Conservation (phyloP, 2,113 vertebrate species). For the Atrichornis clamosus region DNA sequence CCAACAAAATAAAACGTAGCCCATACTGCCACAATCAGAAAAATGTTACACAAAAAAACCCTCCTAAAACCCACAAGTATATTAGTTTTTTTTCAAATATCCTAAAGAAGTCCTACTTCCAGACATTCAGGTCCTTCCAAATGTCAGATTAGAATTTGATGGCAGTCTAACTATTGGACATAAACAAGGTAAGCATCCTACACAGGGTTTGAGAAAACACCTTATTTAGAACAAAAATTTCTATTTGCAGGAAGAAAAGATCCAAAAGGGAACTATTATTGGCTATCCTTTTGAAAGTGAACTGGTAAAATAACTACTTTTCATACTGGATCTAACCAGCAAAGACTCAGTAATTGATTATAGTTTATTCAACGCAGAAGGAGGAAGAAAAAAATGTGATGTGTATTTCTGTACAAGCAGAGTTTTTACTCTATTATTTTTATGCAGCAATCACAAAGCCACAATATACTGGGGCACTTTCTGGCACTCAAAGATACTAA, state of each 20-base stretch:
- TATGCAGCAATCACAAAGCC: not conserved
- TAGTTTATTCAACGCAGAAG: not conserved
- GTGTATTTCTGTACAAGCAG: not conserved
- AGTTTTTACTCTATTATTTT: not conserved
- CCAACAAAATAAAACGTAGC: not conserved
- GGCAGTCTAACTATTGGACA: not conserved
- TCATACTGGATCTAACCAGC: not conserved
- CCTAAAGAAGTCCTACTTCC: not conserved
- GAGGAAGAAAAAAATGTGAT: not conserved
- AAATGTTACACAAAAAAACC: not conserved
- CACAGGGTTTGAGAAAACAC: not conserved
- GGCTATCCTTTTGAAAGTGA: not conserved
- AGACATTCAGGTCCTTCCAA: not conserved
- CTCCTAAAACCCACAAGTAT: not conserved
- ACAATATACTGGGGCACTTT: not conserved
- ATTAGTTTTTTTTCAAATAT: not conserved
- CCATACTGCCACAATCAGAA: not conserved
- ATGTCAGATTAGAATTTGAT: not conserved
- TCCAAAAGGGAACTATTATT: not conserved
- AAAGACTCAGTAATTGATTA: not conserved
- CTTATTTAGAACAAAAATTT: not conserved
- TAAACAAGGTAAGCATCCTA: not conserved
- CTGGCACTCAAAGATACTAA: not conserved
- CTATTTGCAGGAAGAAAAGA: not conserved
- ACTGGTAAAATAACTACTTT: not conserved